A percentile compares a stretch with the other conserved stretches of the same genome.
phyloP scores from a whole-genome alignment of 2,888 invertebrate genomes.

The Apotomis capreana region DNA sequence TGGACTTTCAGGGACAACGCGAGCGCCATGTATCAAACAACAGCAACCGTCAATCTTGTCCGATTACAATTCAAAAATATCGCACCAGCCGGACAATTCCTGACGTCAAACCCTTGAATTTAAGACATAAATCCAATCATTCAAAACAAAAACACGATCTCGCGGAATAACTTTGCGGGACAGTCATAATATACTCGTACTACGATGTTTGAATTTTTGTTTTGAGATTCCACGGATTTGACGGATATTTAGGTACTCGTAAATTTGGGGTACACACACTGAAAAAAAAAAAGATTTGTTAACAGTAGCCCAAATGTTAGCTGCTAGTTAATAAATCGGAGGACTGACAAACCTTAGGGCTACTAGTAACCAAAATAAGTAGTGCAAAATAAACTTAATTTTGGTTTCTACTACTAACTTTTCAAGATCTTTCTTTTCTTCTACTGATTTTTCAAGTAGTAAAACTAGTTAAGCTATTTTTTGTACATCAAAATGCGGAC shows the following conservation, averaged over 20 bases:
- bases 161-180: slow-evolving; percentile 21
- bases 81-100: slow-evolving; percentile 17
- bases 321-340: too few species aligned
- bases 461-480: too few species aligned
- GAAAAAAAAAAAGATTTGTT: too few species aligned
- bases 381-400: too few species aligned
- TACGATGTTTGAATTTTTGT: slow-evolving; percentile 15
- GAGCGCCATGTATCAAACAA: slow-evolving; percentile 46
- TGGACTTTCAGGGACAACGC: slow-evolving; percentile 56
- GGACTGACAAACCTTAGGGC: too few species aligned
- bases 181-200: slow-evolving; percentile 27
- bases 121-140: slow-evolving; percentile 19
- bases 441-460: too few species aligned
- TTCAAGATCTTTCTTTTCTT: too few species aligned
- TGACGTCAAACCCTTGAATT: slow-evolving; percentile 29
- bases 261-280: not conserved
- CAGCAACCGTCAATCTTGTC: slow-evolving; percentile 30
- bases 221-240: slow-evolving; percentile 18
- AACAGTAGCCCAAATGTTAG: too few species aligned
- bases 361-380: too few species aligned
- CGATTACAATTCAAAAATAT: slow-evolving; percentile 31
- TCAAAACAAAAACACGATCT: slow-evolving; percentile 35
- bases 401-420: too few species aligned
- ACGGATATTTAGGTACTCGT: slow-evolving; percentile 5
- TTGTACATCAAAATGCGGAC: too few species aligned